Base-by-base conservation (phyloP, 2,888 invertebrate species). In the Drosophila parthenogenetica region DNA sequence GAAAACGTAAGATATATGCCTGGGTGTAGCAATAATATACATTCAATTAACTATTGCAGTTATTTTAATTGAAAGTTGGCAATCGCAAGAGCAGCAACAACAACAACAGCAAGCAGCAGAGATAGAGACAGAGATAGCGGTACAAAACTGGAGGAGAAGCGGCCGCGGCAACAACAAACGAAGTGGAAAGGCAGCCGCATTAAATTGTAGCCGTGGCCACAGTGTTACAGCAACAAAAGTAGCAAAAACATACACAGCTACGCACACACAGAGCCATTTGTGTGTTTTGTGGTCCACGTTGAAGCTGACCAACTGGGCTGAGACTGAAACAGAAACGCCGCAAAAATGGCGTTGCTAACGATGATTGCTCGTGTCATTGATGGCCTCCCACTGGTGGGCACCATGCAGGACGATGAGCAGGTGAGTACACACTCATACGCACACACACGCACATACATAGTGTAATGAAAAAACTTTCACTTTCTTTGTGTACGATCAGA, bases 391-490 rank as follows among this genome's bases (percentile, higher is more conserved):
- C 93, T 99, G 87, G 98, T 98, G 69, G 99, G 98, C 62, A 98
- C 98, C 59, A 97, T 99, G 95, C 99, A 99, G 93, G 99, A 99
- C 93, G 98, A 99, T 91, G 99, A 99, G 93, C 98, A 98, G 95
- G 98, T 98, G 94, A 91, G 91, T 48, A 29, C 14, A 43, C 25
- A 22, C 3, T 14, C 10, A 58, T 7, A 40, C 2, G 42, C 4
- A 40, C 0, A 39, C 2, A 46, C 5, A 29, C 0, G 13, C 5
- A 35, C 10, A 39, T 14, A 13, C 11, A 5, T 42, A 19, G 11
- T 7, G n/a, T n/a, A n/a, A n/a, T n/a, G n/a, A n/a, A n/a, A 35
- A 10, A 35, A 74, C 86, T 85, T 88, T 85, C 86, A 72, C 86
- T 77, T 84, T 71, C 25, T 19, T 17, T 65, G 13, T 39, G 4